Conservation (phyloP, 2,888 invertebrate species). For the Phyllotreta striolata region DNA sequence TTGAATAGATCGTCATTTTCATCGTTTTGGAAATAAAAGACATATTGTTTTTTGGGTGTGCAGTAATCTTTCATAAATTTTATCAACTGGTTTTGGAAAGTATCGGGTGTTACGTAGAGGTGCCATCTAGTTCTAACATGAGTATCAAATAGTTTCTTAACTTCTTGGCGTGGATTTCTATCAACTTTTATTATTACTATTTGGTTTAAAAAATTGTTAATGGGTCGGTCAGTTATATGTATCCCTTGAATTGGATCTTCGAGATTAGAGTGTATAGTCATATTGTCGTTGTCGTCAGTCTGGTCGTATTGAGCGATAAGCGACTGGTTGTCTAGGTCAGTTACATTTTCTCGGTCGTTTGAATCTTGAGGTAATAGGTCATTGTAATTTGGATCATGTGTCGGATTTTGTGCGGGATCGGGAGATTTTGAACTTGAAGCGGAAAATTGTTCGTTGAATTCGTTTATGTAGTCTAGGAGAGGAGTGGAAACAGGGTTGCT, state of each 20-base stretch:
- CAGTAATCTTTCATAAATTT: constrained; percentile 20
- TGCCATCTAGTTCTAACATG: constrained; percentile 10
- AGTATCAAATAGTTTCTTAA: too few species aligned
- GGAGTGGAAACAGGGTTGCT: not conserved
- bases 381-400: too few species aligned
- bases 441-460: constrained; percentile 5
- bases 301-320: too few species aligned
- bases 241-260: constrained; percentile 15
- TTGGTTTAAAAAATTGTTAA: constrained; percentile 23
- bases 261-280: too few species aligned
- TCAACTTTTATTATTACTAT: constrained; percentile 19
- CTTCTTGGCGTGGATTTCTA: not conserved
- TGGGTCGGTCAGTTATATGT: constrained; percentile 9
- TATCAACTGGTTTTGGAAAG: constrained; percentile 11
- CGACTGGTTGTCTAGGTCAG: too few species aligned
- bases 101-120: not conserved
- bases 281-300: too few species aligned
- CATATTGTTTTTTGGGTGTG: constrained; percentile 14
- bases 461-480: not conserved
- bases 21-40: constrained; percentile 18
- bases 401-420: too few species aligned
- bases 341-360: too few species aligned
- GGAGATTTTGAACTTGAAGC: not conserved
- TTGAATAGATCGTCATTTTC: constrained; percentile 5
- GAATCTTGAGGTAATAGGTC: too few species aligned